These are phyloP conservation scores for Pristionchus mayeri DNA, from an alignment of 2,888 invertebrate genomes.

Conservation along the genomic window DNA sequence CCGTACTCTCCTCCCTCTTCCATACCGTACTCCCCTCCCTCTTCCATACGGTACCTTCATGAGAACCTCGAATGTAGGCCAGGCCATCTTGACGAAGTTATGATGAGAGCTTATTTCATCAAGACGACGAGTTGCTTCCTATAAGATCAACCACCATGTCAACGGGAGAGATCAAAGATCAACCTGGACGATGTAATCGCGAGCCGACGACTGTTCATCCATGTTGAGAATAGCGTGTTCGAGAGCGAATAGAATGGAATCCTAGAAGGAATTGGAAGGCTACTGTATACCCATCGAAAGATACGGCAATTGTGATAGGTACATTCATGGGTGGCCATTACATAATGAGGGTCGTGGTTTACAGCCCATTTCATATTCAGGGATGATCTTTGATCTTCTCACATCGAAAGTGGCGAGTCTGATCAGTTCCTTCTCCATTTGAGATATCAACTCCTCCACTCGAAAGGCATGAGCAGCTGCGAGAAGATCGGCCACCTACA, in stretches of 20 bases:
- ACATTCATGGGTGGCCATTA: too few relatives aligned
- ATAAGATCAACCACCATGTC: not conserved
- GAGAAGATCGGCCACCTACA: slow-evolving; percentile 9
- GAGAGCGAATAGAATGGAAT: slow-evolving; percentile 2
- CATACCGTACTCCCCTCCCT: too few relatives aligned
- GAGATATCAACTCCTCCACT: not conserved
- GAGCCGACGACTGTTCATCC: not conserved
- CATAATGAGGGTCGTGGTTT: too few relatives aligned
- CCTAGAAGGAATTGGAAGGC: not conserved
- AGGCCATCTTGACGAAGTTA: not conserved
- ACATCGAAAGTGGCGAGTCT: not conserved
- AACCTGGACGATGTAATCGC: not conserved
- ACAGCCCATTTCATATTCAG: too few relatives aligned
- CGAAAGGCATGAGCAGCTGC: not conserved
- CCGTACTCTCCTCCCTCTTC: too few relatives aligned
- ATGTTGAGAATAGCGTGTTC: slow-evolving; percentile 35
- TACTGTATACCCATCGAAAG: too few relatives aligned
- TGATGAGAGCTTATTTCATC: not conserved
- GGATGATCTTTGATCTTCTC: not conserved
- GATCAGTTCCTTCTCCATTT: not conserved
- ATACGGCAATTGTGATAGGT: too few relatives aligned
- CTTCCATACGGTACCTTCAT: slow-evolving; percentile 28
- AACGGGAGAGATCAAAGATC: not conserved
- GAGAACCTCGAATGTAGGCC: slow-evolving; percentile 32
- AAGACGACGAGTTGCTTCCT: not conserved